Base-by-base conservation (phyloP, 2,888 invertebrate species). In the Portevinia maculata region DNA sequence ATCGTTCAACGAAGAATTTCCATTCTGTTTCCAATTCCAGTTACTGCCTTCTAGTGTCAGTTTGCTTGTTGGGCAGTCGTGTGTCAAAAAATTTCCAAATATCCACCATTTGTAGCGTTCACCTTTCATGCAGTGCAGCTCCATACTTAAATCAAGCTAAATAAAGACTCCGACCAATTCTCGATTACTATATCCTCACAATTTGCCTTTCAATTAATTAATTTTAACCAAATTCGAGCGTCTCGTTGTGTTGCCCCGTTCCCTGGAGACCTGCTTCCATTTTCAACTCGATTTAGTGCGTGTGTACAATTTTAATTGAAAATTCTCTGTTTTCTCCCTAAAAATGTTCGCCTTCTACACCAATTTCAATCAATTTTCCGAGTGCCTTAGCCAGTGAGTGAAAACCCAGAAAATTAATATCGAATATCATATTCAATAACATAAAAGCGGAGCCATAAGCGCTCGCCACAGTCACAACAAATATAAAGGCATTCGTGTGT, bases 101-200 rank as follows among this genome's bases (percentile, higher is more conserved):
- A 78, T 83, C 83, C 83, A 83, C 83, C 83, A 83, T 83, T 83
- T 83, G 83, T 83, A 83, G 78, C 83, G 83, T 83, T 83, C 78
- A 81, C 81, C 81, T 81, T 76, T 76, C 81, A 71, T 60, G 81
- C 70, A 81, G 70, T 64, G 81, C 81, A 81, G 81, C 81, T 75
- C 81, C 28, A 55, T 17, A 60, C 41, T 59, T 81, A 52, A 52
- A 44, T 75, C 34, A 17, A 70, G 34, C 17, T 15, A 28, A 46
- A 79, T 15, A 62, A 53, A 70, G 64, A 81, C 70, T 81, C 59
- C 70, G 70, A 59, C 37, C 65, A 71, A 52, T 60, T 64, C 41
- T 41, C 79, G 50, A 57, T 41, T 3, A 24, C 2, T 67, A 69
- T 44, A 55, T 53, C 48, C 32, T 28, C 32, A 46, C 17, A 17